Evolutionary conservation across 2,113 vertebrate species (phyloP), one percentile per base, ranked within the genome.

Genomic region (Rhynchopsitta pachyrhyncha): DNA sequence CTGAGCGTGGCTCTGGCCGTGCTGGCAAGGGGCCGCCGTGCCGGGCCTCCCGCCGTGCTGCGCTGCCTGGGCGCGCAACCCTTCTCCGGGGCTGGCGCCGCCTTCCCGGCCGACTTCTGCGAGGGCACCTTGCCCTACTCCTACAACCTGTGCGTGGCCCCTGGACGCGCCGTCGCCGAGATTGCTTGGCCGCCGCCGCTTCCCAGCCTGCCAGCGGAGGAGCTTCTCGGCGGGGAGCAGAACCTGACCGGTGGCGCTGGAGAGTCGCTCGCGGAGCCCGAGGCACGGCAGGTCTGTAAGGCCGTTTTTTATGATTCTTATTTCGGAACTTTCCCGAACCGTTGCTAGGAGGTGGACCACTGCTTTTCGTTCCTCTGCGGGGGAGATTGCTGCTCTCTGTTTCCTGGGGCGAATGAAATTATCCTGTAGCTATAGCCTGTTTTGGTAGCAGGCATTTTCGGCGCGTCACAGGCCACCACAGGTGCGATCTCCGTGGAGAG

Each of bases 71-170:
- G 42, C 59, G n/a, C 67, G 47, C 74, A 70, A 47, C 25, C 94
- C 22, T 95, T 95, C 41, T 93, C 94, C 27, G 91, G 87, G 59
- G 41, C 82, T 9, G 89, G 68, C 37, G 66, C 92, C 23, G 66
- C 69, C 24, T 78, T 97, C 53, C 90, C 94, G 3, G 73, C 94
- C 27, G 93, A 91, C 70, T 98, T 92, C 63, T 95, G 53, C 13
- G 97, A 97, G 41, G 97, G 96, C 11, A 98, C 97, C 52, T 95
- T 98, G 70, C 97, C 97, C 22, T 97, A 96, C 74, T 96, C 97
- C 63, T 98, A 97, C 42, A 96, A 97, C 68, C 50, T 97, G 47
- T 97, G 96, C 31, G 69, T 82, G 23, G 77, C 67, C 6, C 47
- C 90, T 28, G 78, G 37, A 2, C 90, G 78, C 8, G 87, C 92